These are phyloP conservation scores for Micromesistius poutassou DNA, from an alignment of 2,797 vertebrate species.

Conservation along the genomic window DNA sequence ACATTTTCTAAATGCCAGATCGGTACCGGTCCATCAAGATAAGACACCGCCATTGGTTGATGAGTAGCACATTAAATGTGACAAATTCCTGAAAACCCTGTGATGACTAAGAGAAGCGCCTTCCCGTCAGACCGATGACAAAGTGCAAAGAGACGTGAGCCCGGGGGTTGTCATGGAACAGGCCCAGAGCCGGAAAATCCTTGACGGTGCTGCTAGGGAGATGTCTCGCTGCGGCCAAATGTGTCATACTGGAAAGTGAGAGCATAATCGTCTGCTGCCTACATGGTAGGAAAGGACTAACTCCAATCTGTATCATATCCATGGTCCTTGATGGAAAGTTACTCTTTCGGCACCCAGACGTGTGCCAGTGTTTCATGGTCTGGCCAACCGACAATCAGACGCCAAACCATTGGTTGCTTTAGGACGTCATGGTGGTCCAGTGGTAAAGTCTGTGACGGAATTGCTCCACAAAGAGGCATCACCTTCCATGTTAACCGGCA, in stretches of 20 bases:
- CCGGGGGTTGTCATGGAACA: neutral
- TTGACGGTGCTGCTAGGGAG: neutral
- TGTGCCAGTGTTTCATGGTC: neutral
- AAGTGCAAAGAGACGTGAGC: neutral
- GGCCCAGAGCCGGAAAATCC: neutral
- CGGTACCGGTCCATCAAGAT: neutral
- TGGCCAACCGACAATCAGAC: neutral
- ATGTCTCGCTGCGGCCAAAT: neutral
- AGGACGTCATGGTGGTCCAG: neutral
- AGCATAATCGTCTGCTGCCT: neutral
- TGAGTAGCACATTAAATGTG: neutral
- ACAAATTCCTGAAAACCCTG: neutral
- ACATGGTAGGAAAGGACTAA: neutral
- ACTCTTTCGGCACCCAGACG: neutral
- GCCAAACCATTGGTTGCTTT: neutral
- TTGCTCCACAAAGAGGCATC: neutral
- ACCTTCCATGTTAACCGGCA: neutral
- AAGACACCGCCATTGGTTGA: neutral
- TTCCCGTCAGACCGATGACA: neutral
- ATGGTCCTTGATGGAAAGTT: neutral
- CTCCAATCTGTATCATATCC: neutral
- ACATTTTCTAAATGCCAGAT: neutral
- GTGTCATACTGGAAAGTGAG: neutral
- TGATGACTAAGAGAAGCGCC: neutral
- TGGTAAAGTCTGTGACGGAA: neutral